Conservation (phyloP, 2,888 invertebrate genomes). For the Dascillus cervinus region DNA sequence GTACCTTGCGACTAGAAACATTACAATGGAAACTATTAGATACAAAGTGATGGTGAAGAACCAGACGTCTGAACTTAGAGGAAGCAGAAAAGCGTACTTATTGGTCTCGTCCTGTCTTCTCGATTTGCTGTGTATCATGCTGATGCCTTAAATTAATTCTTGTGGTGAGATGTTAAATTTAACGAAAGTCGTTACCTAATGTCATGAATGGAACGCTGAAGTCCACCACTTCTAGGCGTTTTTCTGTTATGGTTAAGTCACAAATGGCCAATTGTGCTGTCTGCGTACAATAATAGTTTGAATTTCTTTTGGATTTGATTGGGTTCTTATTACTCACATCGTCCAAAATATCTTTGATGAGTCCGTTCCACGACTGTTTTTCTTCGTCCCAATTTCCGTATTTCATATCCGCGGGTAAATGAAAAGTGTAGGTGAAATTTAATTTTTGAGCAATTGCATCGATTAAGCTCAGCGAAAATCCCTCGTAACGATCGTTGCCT, state of each 20-base stretch:
- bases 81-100: conserved; percentile 64
- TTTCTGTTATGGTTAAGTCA: conserved; percentile 91
- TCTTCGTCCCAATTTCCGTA: conserved; percentile 64
- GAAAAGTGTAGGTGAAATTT: conserved; percentile 60
- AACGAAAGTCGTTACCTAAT: conserved; percentile 51
- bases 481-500: conserved; percentile 76
- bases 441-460: conserved; percentile 58
- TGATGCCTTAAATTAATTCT: conserved; percentile 41
- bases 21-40: conserved; percentile 69
- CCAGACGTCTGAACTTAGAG: conserved; percentile 82
- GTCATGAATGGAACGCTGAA: conserved; percentile 98
- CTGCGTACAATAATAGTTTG: conserved; percentile 46
- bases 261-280: conserved; percentile 92
- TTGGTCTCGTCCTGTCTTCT: conserved; percentile 42
- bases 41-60: conserved; percentile 82
- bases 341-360: conserved; percentile 66
- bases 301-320: neutral
- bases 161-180: neutral
- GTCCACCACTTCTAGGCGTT: conserved; percentile 78
- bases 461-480: conserved; percentile 86
- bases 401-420: conserved; percentile 59
- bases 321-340: conserved; percentile 45
- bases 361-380: conserved; percentile 71
- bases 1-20: conserved; percentile 66
- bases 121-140: conserved; percentile 78